Conservation (phyloP, 1,140 invertebrate genomes). For the Listronotus bonariensis region DNA sequence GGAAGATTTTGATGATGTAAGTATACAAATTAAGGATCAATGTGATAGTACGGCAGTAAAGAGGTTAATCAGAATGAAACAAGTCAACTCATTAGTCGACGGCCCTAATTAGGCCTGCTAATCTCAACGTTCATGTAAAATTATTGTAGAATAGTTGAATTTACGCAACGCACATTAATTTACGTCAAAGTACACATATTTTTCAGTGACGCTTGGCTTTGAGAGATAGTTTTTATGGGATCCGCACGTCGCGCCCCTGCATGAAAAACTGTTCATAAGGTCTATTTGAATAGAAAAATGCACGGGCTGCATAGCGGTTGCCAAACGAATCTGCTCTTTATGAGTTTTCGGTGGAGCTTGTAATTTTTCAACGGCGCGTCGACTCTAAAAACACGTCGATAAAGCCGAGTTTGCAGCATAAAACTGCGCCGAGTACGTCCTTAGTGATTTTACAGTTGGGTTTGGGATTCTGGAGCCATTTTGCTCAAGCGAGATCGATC, state of each 20-base stretch:
- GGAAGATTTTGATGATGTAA: slow-evolving; percentile 6
- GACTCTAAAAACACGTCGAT: slow-evolving; percentile 50
- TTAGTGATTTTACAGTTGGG: slow-evolving; percentile 54
- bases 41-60: slow-evolving; percentile 21
- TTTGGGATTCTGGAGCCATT: slow-evolving; percentile 55
- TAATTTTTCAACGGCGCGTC: slow-evolving; percentile 52
- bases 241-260: slow-evolving; percentile 17
- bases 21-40: slow-evolving; percentile 10
- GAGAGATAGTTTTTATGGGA: slow-evolving; percentile 56
- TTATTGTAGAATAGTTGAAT: slow-evolving; percentile 56
- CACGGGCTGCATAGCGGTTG: slow-evolving; percentile 39
- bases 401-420: slow-evolving; percentile 46
- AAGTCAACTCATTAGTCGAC: slow-evolving; percentile 48
- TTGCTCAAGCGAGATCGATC: slow-evolving; percentile 53
- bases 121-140: slow-evolving; percentile 52
- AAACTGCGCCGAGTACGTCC: slow-evolving; percentile 39
- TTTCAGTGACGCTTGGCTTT: slow-evolving; percentile 54
- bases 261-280: slow-evolving; percentile 16
- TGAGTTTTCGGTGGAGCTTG: slow-evolving; percentile 48
- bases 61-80: slow-evolving; percentile 47
- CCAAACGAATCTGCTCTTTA: slow-evolving; percentile 48
- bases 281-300: slow-evolving; percentile 52
- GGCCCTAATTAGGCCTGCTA: slow-evolving; percentile 48
- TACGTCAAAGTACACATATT: slow-evolving; percentile 57
- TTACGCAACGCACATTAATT: slow-evolving; percentile 57